These are phyloP conservation scores for Gymnogyps californianus DNA, from an alignment of 2,113 vertebrate species.

Conservation along the genomic window DNA sequence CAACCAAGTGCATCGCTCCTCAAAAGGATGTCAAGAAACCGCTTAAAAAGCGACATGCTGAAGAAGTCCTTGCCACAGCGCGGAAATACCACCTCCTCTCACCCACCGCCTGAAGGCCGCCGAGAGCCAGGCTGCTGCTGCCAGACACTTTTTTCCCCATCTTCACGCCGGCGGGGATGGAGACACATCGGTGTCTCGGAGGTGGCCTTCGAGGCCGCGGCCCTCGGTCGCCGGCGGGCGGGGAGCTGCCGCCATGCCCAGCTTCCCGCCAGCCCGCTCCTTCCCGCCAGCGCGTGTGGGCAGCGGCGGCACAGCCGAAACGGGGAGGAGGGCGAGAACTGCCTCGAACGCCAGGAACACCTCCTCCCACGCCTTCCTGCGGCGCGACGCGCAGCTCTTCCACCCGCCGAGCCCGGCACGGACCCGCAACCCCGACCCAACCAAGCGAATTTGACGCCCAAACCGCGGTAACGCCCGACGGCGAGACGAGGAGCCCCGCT, in stretches of 20 bases:
- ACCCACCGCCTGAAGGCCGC: not conserved
- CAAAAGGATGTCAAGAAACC: not conserved
- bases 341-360: not conserved
- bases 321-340: not conserved
- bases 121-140: not conserved
- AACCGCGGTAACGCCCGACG: accelerated
- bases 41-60: not conserved
- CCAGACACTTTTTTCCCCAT: not conserved
- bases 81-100: not conserved
- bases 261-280: not conserved
- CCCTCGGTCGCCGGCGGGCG: accelerated
- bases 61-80: not conserved
- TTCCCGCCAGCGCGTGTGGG: not conserved
- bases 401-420: accelerated
- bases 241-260: not conserved
- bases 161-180: not conserved
- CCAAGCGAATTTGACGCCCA: not conserved
- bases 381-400: not conserved
- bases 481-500: not conserved
- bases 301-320: not conserved
- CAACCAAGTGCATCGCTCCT: not conserved
- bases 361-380: not conserved
- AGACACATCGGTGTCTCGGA: accelerated
- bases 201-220: not conserved
- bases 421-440: accelerated